These are phyloP conservation scores for Pelochelys cantorii DNA, from an alignment of 2,797 vertebrate species.

Conservation along the genomic window DNA sequence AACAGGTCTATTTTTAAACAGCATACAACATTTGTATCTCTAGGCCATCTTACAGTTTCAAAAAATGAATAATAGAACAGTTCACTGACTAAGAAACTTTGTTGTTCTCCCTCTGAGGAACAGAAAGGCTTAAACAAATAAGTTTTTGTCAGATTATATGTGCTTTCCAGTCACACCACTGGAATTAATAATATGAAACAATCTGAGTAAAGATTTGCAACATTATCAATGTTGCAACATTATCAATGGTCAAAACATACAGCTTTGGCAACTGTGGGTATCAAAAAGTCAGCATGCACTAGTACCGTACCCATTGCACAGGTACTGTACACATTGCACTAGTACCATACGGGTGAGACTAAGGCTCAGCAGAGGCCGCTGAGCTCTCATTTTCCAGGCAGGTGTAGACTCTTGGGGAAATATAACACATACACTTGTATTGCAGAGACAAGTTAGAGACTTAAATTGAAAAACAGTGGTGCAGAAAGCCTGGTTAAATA, in stretches of 20 bases:
- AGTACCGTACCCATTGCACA: too few relatives aligned
- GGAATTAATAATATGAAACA: neutral
- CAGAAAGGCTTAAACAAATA: neutral
- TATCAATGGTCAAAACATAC: neutral
- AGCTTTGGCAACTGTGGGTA: neutral
- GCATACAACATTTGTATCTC: neutral
- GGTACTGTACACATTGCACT: neutral
- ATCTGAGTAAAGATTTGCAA: neutral
- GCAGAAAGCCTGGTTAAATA: rapidly evolving
- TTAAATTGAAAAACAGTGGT: neutral
- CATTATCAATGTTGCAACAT: neutral
- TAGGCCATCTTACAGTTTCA: neutral
- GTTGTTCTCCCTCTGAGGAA: neutral
- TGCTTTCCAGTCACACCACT: neutral
- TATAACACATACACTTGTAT: neutral
- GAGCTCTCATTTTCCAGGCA: neutral
- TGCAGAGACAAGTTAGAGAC: neutral
- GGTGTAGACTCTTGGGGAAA: neutral
- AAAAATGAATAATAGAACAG: neutral
- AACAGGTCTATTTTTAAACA: rapidly evolving
- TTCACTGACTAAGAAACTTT: neutral
- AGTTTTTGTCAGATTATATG: neutral
- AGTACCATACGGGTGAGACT: rapidly evolving
- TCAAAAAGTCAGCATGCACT: neutral
- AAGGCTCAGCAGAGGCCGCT: rapidly evolving